Evolutionary conservation across 2,888 invertebrate species (phyloP).

Genomic region (Tenthredo livida): DNA sequence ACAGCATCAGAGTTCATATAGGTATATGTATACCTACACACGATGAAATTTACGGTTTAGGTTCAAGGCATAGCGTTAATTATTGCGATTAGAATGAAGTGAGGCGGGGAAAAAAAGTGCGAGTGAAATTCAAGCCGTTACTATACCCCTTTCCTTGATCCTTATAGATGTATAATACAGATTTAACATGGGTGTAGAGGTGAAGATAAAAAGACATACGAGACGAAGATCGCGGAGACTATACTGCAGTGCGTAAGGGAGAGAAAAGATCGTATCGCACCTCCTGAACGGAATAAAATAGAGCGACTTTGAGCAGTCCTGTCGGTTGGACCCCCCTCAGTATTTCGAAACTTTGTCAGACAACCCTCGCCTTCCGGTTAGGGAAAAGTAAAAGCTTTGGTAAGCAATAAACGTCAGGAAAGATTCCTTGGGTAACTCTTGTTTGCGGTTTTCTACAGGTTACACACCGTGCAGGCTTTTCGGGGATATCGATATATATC

Average conservation of each 20-base stretch:
- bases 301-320: slow-evolving; percentile 19
- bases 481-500: slow-evolving; percentile 24
- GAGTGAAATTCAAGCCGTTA: not conserved
- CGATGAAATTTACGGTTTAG: slow-evolving; percentile 3
- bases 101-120: not conserved
- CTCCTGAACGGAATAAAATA: slow-evolving; percentile 29
- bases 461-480: slow-evolving; percentile 1
- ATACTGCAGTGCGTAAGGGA: not conserved
- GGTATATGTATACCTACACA: not conserved
- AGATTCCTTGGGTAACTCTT: slow-evolving; percentile 45
- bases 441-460: slow-evolving; percentile 30
- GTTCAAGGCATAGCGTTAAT: not conserved
- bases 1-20: too few relatives aligned
- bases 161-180: not conserved
- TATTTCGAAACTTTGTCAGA: slow-evolving; percentile 39
- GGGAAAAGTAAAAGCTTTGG: slow-evolving; percentile 48
- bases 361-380: slow-evolving; percentile 32
- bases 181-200: not conserved
- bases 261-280: not conserved
- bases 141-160: not conserved
- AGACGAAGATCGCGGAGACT: not conserved
- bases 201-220: not conserved
- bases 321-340: not conserved
- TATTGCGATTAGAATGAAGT: not conserved
- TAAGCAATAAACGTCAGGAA: slow-evolving; percentile 44